Evolutionary conservation across 2,888 invertebrate genomes (phyloP), one percentile per base, ranked within the genome.

Genomic region (Ochropleura plecta): DNA sequence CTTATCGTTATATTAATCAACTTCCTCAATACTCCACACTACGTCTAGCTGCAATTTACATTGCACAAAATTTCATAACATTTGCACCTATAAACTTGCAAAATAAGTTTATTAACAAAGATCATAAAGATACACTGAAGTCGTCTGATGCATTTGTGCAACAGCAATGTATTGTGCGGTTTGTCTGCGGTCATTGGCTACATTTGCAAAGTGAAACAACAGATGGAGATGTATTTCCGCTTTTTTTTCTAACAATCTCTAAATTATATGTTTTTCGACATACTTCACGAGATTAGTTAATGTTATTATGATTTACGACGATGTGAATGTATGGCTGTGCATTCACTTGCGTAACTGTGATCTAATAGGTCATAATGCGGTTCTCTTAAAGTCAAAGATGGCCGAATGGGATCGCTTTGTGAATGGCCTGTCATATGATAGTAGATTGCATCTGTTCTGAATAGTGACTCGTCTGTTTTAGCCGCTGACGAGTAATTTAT

Each of bases 331-430:
- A 74, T 73, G 69, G 18, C 65, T n/a, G 30, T 83, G 84, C 82
- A 86, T 82, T 88, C 73, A 68, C 74, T 89, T 89, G 76, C 80
- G 78, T 82, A 89, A 89, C 70, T 75, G 73, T 88, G 87, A 89
- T 86, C 86, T 84, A 89, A 86, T 88, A 88, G 89, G 86, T 89
- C 87, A 88, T 62, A 79, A 78, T 78, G 72, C 78, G 71, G 59
- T 63, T 64, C 66, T 75, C 44, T 83, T 67, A 30, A 30, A 30
- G 30, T 30, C 69, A 70, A 51, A 76, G 65, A 77, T 85, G 65
- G 70, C 62, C 65, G 69, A 57, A 64, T 71, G 59, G 75, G 65
- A 72, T 73, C 42, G 9, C 6, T 64, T 0, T 14, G 59, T 59
- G 64, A 72, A 70, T 62, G 48, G 46, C 14, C 8, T 48, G 70